Percentiles rank a stretch among this genome's conserved stretches.
Conservation (phyloP, 2,113 vertebrate species). For the Neolamprologus caudopunctatus region DNA sequence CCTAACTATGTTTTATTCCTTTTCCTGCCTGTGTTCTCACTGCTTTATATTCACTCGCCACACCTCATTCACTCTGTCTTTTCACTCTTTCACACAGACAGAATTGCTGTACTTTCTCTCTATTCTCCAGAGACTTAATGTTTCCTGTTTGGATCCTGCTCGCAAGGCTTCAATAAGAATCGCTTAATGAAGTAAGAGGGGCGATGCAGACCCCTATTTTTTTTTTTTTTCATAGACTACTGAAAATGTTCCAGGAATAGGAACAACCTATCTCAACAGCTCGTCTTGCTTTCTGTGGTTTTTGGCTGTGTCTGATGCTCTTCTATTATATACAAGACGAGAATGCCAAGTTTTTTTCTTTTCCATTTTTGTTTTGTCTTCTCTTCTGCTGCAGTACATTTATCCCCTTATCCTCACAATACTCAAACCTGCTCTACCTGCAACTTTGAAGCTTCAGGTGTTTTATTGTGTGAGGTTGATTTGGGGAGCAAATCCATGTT, state of each 20-base stretch:
- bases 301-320: neutral
- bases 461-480: neutral
- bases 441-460: neutral
- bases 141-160: conserved; percentile 30
- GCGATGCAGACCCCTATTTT: neutral
- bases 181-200: conserved; percentile 18
- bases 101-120: neutral
- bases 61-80: neutral
- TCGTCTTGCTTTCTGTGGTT: neutral
- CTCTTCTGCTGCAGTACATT: neutral
- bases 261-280: conserved; percentile 1
- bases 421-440: neutral
- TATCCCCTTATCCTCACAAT: neutral
- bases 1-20: neutral
- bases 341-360: neutral
- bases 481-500: neutral
- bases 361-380: neutral
- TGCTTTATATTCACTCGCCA: conserved; percentile 1
- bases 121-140: neutral
- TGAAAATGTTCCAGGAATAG: conserved; percentile 21
- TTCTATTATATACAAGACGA: neutral
- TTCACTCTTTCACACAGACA: neutral
- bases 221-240: neutral
- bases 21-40: neutral
- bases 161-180: conserved; percentile 16